Evolutionary conservation across 2,888 invertebrate genomes (phyloP).

Genomic region (Melanostoma scalare): DNA sequence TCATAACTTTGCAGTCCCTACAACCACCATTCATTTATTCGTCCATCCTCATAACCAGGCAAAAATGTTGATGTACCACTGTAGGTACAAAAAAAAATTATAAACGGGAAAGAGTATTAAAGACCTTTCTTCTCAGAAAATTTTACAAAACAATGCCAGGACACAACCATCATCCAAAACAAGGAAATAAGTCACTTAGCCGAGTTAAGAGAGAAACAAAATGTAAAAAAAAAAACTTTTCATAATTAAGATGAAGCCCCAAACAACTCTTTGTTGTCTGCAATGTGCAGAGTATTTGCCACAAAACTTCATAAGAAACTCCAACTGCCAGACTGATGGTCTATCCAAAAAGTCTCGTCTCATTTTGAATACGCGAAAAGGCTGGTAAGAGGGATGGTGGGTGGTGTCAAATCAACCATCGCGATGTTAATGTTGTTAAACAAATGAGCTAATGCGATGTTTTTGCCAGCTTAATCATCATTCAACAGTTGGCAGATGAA

Average conservation of each 20-base stretch:
- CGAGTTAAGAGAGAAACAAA: conserved; percentile 25
- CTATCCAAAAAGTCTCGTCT: conserved; percentile 9
- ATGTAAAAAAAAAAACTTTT: conserved; percentile 36
- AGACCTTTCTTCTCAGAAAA: conserved; percentile 49
- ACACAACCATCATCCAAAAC: conserved; percentile 31
- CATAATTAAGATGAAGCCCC: conserved; percentile 66
- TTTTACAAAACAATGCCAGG: conserved; percentile 69
- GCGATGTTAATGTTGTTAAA: conserved; percentile 55
- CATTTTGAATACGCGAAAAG: conserved; percentile 4
- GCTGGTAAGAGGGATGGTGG: conserved; percentile 8
- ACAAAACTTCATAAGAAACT: conserved; percentile 42
- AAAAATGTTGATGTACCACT: too few relatives aligned
- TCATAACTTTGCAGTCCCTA: conserved; percentile 14
- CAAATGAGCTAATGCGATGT: conserved; percentile 67
- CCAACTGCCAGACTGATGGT: neutral
- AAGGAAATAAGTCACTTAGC: conserved; percentile 67
- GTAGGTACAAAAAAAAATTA: conserved; percentile 2
- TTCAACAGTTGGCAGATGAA: conserved; percentile 67
- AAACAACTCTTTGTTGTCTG: conserved; percentile 67
- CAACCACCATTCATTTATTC: conserved; percentile 27
- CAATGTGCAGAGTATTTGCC: conserved; percentile 39
- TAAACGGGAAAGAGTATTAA: conserved; percentile 29
- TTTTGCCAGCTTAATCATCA: conserved; percentile 67
- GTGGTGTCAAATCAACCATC: conserved; percentile 15
- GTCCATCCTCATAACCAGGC: conserved; percentile 51